phyloP scores from a whole-genome alignment of 2,113 vertebrate genomes.

The Myanophis thanlyinensis region DNA sequence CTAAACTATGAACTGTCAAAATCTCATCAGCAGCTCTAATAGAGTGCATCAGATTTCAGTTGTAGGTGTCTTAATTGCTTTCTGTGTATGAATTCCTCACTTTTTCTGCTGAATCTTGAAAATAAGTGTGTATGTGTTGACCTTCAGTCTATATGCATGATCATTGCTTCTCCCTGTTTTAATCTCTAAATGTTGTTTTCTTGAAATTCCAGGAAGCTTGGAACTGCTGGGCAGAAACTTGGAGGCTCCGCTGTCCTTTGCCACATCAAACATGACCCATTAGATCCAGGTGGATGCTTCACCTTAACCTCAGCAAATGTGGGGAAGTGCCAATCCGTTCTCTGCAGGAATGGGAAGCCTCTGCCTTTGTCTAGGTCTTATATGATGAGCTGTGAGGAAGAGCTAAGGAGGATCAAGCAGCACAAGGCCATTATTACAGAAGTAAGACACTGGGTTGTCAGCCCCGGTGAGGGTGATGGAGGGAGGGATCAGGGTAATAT shows the following conservation, averaged over 20 bases:
- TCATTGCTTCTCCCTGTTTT: not conserved
- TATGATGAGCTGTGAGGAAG: constrained; percentile 85
- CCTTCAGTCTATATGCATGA: not conserved
- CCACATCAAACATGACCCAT: constrained; percentile 94
- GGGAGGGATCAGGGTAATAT: not conserved
- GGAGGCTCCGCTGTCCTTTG: constrained; percentile 95
- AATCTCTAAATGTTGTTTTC: constrained; percentile 28
- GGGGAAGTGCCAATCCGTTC: constrained; percentile 94
- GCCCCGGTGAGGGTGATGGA: not conserved
- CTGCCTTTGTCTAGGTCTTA: constrained; percentile 87
- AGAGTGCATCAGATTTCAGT: not conserved
- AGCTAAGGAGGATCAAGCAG: constrained; percentile 85
- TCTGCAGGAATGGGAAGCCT: constrained; percentile 92
- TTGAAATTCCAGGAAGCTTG: constrained; percentile 84
- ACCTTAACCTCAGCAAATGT: constrained; percentile 93
- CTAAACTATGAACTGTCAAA: not conserved
- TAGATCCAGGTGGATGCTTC: constrained; percentile 91
- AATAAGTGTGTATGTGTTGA: not conserved
- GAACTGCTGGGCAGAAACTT: constrained; percentile 95
- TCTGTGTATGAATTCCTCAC: not conserved
- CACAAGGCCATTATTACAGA: constrained; percentile 96
- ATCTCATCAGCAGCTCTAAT: not conserved
- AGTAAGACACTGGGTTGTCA: constrained; percentile 67
- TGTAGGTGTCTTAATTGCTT: not conserved
- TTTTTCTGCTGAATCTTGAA: not conserved